A percentile compares a stretch with the other conserved stretches of the same genome.
phyloP scores from a whole-genome alignment of 2,888 invertebrate genomes.

The Philopedon plagiatum region DNA sequence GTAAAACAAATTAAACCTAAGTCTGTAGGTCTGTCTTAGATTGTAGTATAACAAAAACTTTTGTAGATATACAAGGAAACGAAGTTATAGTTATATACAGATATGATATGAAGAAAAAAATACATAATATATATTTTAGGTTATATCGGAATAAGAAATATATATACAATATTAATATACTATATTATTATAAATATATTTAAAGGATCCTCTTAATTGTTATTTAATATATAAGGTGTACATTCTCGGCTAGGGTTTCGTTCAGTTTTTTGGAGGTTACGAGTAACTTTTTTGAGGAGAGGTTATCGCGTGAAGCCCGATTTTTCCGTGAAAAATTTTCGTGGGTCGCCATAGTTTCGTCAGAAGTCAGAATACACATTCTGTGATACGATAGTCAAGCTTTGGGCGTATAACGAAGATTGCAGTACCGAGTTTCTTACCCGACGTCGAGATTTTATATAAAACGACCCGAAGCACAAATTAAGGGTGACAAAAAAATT shows the following conservation, averaged over 20 bases:
- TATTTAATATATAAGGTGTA: conserved; percentile 51
- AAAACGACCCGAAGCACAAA: conserved; percentile 24
- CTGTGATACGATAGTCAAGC: conserved; percentile 8
- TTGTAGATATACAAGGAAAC: conserved; percentile 47
- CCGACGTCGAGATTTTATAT: conserved; percentile 18
- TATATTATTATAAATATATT: conserved; percentile 43
- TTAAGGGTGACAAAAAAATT: conserved; percentile 16
- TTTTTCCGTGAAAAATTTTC: conserved; percentile 5
- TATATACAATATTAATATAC: conserved; percentile 51
- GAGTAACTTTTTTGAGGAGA: conserved; percentile 21
- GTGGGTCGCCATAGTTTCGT: conserved; percentile 5
- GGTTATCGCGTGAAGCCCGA: conserved; percentile 1
- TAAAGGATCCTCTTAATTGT: conserved; percentile 49
- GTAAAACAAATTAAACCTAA: conserved; percentile 41
- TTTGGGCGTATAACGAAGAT: neutral
- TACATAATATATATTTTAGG: conserved; percentile 50
- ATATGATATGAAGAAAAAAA: conserved; percentile 41
- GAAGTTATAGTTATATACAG: conserved; percentile 41
- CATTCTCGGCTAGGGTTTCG: conserved; percentile 35
- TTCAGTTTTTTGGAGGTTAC: conserved; percentile 30
- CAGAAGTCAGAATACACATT: conserved; percentile 37
- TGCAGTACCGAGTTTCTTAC: conserved; percentile 9
- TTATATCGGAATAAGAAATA: conserved; percentile 49
- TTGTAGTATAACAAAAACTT: conserved; percentile 32
- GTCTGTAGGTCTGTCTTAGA: conserved; percentile 37